Percentiles rank a stretch among this genome's conserved stretches.
Conservation (phyloP, 1,140 invertebrate genomes). For the Asobara japonica region DNA sequence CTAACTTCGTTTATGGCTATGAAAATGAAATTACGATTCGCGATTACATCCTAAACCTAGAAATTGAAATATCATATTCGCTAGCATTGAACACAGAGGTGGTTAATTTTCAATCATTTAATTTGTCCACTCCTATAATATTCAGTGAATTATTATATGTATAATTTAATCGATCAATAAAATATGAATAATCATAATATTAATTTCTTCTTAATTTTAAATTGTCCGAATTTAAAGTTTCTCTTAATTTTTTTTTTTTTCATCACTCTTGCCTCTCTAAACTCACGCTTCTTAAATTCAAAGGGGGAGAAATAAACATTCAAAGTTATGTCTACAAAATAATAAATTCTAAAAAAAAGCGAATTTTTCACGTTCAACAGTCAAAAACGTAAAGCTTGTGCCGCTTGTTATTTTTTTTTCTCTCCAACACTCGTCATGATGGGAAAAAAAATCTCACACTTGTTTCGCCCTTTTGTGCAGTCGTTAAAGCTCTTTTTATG, state of each 20-base stretch:
- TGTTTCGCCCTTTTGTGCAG: slow-evolving; percentile 4
- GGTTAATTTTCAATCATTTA: not conserved
- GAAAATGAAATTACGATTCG: too few relatives aligned
- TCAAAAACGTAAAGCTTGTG: not conserved
- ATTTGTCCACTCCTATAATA: not conserved
- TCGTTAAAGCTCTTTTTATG: slow-evolving; percentile 7
- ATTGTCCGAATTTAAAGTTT: not conserved
- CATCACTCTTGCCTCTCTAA: slow-evolving; percentile 17
- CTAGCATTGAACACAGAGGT: slow-evolving; percentile 11
- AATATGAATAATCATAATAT: slow-evolving; percentile 10
- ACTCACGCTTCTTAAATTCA: slow-evolving; percentile 34
- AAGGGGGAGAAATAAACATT: not conserved
- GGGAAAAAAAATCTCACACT: not conserved
- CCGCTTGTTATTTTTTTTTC: slow-evolving; percentile 23
- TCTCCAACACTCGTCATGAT: not conserved
- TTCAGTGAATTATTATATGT: not conserved
- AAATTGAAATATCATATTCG: too few relatives aligned
- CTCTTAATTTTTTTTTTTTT: slow-evolving; percentile 31
- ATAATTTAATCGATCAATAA: not conserved
- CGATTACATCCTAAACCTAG: too few relatives aligned
- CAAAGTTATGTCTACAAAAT: slow-evolving; percentile 40
- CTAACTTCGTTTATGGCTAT: too few relatives aligned
- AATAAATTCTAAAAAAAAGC: slow-evolving; percentile 39
- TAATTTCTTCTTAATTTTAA: not conserved
- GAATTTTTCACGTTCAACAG: slow-evolving; percentile 32